phyloP scores from a whole-genome alignment of 1,140 invertebrate species.

The Psilanteris sp. region DNA sequence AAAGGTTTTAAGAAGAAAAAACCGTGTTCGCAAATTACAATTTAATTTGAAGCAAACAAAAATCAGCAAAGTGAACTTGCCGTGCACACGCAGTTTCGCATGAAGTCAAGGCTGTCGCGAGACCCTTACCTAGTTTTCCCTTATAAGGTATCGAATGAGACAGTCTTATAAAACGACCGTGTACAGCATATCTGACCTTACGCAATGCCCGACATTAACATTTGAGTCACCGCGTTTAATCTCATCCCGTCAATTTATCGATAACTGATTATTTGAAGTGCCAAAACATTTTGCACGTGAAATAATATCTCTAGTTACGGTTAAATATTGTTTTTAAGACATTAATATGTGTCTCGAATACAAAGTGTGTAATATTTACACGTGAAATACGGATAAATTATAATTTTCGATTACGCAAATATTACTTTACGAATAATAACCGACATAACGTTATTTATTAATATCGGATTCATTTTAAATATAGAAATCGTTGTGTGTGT shows the following conservation, averaged over 20 bases:
- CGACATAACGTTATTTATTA: no score
- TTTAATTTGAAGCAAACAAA: slow-evolving; percentile 13
- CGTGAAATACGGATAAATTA: no score
- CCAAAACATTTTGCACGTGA: slow-evolving; percentile 22
- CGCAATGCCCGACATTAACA: slow-evolving; percentile 59
- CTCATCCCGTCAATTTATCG: slow-evolving; percentile 32
- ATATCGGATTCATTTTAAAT: no score
- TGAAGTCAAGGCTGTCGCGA: slow-evolving; percentile 69
- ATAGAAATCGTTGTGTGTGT: no score
- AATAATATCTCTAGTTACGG: not conserved
- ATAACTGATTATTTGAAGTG: slow-evolving; percentile 37
- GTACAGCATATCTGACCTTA: slow-evolving; percentile 60
- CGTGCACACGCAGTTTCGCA: slow-evolving; percentile 44
- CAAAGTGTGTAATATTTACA: no score
- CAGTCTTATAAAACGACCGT: slow-evolving; percentile 56
- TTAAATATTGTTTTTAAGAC: no score
- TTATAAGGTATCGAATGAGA: slow-evolving; percentile 70
- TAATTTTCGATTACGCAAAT: no score
- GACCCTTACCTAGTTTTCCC: slow-evolving; percentile 76
- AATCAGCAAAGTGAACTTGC: slow-evolving; percentile 52
- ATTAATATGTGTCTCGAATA: not conserved
- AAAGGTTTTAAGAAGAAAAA: no score
- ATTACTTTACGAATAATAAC: no score
- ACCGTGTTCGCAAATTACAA: slow-evolving; percentile 1
- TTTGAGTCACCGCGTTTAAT: slow-evolving; percentile 51